Percentiles rank a stretch among this genome's conserved stretches.
phyloP scores from a whole-genome alignment of 2,797 vertebrate genomes.

The Morus bassanus region DNA sequence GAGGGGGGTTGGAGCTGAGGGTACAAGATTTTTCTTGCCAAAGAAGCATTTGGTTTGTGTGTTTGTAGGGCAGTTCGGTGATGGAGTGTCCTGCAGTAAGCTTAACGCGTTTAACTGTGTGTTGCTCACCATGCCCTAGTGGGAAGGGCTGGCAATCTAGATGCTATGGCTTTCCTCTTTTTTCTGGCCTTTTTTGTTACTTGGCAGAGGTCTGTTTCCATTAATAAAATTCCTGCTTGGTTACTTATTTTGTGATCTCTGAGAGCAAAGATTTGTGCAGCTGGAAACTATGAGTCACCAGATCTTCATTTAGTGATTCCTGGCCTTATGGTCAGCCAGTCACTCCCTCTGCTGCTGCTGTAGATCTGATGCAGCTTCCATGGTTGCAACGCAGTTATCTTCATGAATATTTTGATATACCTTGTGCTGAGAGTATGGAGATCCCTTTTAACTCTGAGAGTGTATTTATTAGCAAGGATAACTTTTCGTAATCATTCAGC shows the following conservation, averaged over 20 bases:
- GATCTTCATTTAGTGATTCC: background rate
- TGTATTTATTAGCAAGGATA: background rate
- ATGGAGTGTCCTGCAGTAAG: background rate
- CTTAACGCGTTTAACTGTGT: background rate
- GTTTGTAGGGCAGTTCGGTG: background rate
- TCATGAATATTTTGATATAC: background rate
- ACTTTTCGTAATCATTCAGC: background rate
- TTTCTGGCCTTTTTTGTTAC: background rate
- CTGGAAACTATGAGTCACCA: conserved; percentile 20
- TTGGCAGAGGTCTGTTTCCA: background rate
- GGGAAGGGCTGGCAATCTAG: background rate
- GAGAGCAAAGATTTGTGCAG: background rate
- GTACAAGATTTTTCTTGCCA: background rate
- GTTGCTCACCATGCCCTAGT: background rate
- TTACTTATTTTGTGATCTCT: background rate
- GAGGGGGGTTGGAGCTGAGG: background rate
- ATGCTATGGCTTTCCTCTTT: background rate
- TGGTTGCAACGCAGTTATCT: background rate
- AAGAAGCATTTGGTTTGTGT: background rate
- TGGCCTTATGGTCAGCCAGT: background rate
- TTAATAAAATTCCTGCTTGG: background rate
- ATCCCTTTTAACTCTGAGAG: background rate
- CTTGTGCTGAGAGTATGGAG: background rate
- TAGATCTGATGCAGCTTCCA: background rate
- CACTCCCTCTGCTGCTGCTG: background rate